Evolutionary conservation across 2,888 invertebrate species (phyloP).

Genomic region (Sericinus montela): DNA sequence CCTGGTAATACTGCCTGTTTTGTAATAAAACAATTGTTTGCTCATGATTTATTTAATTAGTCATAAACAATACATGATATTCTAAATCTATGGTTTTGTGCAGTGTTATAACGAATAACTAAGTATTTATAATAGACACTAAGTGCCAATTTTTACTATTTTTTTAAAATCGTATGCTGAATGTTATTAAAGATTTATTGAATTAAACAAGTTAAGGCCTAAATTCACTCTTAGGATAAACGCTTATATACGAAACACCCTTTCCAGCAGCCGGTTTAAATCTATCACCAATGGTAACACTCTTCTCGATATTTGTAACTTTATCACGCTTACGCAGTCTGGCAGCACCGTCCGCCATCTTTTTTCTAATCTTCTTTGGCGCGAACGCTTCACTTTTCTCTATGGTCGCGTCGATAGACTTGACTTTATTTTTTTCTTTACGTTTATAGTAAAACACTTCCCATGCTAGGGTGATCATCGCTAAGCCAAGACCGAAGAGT

Average conservation of each 20-base stretch:
- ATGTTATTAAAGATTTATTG: no score
- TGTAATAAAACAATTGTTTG: no score
- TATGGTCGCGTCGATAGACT: slow-evolving; percentile 33
- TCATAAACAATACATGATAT: no score
- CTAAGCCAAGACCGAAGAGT: slow-evolving; percentile 88
- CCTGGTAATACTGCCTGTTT: no score
- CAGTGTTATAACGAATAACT: no score
- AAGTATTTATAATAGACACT: no score
- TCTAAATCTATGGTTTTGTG: no score
- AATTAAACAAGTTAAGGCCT: slow-evolving; percentile 50
- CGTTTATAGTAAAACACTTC: slow-evolving; percentile 89
- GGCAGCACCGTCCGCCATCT: slow-evolving; percentile 31
- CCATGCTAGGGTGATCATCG: slow-evolving; percentile 89
- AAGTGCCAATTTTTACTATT: no score
- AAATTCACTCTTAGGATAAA: slow-evolving; percentile 56
- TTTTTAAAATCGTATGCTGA: no score
- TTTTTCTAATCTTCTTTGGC: slow-evolving; percentile 30
- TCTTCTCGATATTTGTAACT: slow-evolving; percentile 31
- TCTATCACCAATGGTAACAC: slow-evolving; percentile 65
- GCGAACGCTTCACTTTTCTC: slow-evolving; percentile 39
- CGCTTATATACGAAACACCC: slow-evolving; percentile 58
- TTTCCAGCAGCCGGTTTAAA: slow-evolving; percentile 59
- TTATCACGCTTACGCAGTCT: slow-evolving; percentile 35
- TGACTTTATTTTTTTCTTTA: slow-evolving; percentile 64
- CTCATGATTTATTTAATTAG: no score